Conservation (phyloP, 2,113 vertebrate species). For the Sander lucioperca region DNA sequence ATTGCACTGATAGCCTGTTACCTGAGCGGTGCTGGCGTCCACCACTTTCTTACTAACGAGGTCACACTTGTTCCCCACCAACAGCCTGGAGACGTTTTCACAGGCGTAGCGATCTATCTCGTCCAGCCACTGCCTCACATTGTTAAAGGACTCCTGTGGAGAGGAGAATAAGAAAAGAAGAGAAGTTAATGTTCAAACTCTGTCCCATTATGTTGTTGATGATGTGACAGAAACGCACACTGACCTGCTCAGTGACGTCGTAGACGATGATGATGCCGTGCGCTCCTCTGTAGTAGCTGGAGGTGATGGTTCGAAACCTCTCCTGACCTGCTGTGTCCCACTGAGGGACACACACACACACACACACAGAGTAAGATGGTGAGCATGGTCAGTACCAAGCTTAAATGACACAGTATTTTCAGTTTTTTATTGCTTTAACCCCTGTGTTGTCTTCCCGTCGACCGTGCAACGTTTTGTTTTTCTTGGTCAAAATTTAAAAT, state of each 20-base stretch:
- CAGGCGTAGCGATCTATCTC: conserved; percentile 98
- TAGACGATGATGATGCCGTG: conserved; percentile 99
- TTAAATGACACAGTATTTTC: background rate
- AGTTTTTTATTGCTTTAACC: background rate
- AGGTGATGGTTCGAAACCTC: conserved; percentile 98
- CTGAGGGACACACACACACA: conserved; percentile 71
- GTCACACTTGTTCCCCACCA: conserved; percentile 98
- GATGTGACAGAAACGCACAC: background rate
- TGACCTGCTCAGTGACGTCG: conserved; percentile 97
- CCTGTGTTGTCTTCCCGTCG: too few relatives aligned
- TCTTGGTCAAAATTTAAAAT: too few relatives aligned
- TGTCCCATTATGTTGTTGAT: background rate
- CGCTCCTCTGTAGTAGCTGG: conserved; percentile 98
- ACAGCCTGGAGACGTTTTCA: conserved; percentile 96
- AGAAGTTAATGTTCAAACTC: background rate
- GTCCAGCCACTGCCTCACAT: conserved; percentile 96
- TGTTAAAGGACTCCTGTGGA: conserved; percentile 95
- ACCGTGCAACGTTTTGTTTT: too few relatives aligned
- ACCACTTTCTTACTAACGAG: conserved; percentile 96
- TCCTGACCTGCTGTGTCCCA: conserved; percentile 99
- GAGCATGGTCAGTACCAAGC: background rate
- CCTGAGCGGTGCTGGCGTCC: conserved; percentile 96
- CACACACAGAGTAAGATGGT: background rate
- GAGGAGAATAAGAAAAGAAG: background rate
- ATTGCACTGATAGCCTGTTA: conserved; percentile 57